phyloP scores from a whole-genome alignment of 2,888 invertebrate genomes.

The Laspeyria flexula region DNA sequence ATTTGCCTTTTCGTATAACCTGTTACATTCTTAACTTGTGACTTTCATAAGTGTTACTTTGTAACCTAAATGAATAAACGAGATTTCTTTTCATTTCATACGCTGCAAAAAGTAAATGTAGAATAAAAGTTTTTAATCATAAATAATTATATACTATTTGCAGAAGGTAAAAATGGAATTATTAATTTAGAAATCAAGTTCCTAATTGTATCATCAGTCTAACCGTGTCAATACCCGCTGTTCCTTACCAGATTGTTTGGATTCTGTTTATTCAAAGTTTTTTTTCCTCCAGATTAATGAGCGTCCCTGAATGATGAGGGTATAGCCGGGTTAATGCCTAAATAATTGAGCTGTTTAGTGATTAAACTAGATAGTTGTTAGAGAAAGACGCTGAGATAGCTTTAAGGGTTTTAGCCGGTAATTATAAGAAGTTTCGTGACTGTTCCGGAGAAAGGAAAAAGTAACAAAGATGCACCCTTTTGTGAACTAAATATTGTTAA shows the following conservation, averaged over 20 bases:
- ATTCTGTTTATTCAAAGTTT: constrained; percentile 38
- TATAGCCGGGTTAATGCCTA: constrained; percentile 28
- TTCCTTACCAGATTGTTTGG: constrained; percentile 16
- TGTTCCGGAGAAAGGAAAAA: background rate
- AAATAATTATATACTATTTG: too few relatives aligned
- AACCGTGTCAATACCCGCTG: constrained; percentile 7
- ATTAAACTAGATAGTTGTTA: constrained; percentile 25
- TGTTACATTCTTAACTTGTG: too few relatives aligned
- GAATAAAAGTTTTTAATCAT: too few relatives aligned
- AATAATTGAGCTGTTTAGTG: constrained; percentile 33
- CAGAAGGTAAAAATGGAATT: too few relatives aligned
- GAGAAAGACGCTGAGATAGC: constrained; percentile 8
- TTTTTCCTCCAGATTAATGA: constrained; percentile 39
- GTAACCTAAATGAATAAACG: too few relatives aligned
- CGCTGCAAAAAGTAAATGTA: too few relatives aligned
- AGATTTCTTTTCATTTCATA: too few relatives aligned
- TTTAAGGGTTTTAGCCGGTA: constrained; percentile 3
- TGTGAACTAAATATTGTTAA: too few relatives aligned
- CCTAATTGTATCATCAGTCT: too few relatives aligned
- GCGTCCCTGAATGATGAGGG: constrained; percentile 30
- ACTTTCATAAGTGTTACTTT: too few relatives aligned
- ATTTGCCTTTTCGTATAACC: too few relatives aligned
- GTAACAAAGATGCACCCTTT: background rate
- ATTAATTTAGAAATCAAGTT: too few relatives aligned
- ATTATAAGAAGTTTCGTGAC: constrained; percentile 2